These are phyloP conservation scores for Ichneumon xanthorius DNA, from an alignment of 2,888 invertebrate genomes.

Conservation along the genomic window DNA sequence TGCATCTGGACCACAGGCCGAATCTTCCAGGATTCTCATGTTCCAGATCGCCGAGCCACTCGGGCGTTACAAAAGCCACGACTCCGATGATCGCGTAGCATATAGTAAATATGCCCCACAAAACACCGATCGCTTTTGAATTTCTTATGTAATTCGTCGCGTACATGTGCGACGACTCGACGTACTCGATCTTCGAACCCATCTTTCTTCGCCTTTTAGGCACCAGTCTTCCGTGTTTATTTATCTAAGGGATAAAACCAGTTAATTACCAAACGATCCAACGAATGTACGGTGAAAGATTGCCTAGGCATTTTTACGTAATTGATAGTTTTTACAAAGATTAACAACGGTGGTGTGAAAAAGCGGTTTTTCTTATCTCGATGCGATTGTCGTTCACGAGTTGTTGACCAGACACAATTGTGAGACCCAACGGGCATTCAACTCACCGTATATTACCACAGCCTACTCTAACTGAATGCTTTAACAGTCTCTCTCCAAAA, in stretches of 20 bases:
- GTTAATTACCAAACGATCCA: not conserved
- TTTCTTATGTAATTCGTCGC: slow-evolving; percentile 96
- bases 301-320: slow-evolving; percentile 5
- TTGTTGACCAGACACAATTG: slow-evolving; percentile 44
- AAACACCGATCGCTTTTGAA: slow-evolving; percentile 97
- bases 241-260: slow-evolving; percentile 40
- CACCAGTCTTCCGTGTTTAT: slow-evolving; percentile 7
- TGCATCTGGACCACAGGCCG: slow-evolving; percentile 96
- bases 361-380: slow-evolving; percentile 32
- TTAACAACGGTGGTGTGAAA: slow-evolving; percentile 23
- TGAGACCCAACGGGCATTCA: slow-evolving; percentile 48
- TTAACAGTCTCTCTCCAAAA: not conserved
- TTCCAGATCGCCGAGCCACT: slow-evolving; percentile 95
- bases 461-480: not conserved
- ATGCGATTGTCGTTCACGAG: slow-evolving; percentile 33
- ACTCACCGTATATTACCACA: slow-evolving; percentile 23
- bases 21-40: slow-evolving; percentile 96
- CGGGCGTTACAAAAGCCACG: slow-evolving; percentile 97
- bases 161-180: slow-evolving; percentile 95
- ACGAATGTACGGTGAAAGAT: not conserved
- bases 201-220: slow-evolving; percentile 85
- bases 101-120: slow-evolving; percentile 99
- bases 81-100: slow-evolving; percentile 98
- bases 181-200: slow-evolving; percentile 97
- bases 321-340: slow-evolving; percentile 23